Evolutionary conservation across 2,888 invertebrate genomes (phyloP).

Genomic region (Piscicola geometra): DNA sequence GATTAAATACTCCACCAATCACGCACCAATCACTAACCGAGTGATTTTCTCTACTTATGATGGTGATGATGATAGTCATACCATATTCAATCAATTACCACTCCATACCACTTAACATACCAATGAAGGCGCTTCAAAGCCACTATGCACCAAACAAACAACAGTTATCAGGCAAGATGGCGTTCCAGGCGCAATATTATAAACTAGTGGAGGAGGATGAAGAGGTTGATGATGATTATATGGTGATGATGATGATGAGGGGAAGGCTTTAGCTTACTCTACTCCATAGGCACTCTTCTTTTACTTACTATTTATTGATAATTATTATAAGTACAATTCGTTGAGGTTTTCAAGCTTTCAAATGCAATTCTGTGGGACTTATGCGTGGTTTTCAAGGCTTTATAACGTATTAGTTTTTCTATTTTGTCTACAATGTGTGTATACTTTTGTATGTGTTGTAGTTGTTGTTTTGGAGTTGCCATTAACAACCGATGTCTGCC

Average conservation of each 20-base stretch:
- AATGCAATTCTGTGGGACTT: not conserved
- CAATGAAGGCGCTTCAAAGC: too few relatives aligned
- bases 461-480: not conserved
- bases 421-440: slow-evolving; percentile 7
- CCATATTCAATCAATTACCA: too few relatives aligned
- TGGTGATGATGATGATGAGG: not conserved
- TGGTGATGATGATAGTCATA: too few relatives aligned
- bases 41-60: too few relatives aligned
- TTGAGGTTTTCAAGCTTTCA: slow-evolving; percentile 8
- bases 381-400: not conserved
- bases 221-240: slow-evolving; percentile 27
- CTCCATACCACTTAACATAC: too few relatives aligned
- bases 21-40: too few relatives aligned
- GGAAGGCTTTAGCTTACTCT: slow-evolving; percentile 1
- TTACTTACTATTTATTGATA: not conserved
- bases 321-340: not conserved
- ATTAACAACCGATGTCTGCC: too few relatives aligned
- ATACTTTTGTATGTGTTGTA: slow-evolving; percentile 7
- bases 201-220: slow-evolving; percentile 33
- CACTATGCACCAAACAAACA: too few relatives aligned
- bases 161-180: slow-evolving; percentile 34
- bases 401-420: not conserved
- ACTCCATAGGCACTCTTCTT: not conserved
- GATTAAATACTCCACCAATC: too few relatives aligned
- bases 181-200: slow-evolving; percentile 24